Conservation (phyloP, 2,888 invertebrate species). For the Balanococcus diminutus region DNA sequence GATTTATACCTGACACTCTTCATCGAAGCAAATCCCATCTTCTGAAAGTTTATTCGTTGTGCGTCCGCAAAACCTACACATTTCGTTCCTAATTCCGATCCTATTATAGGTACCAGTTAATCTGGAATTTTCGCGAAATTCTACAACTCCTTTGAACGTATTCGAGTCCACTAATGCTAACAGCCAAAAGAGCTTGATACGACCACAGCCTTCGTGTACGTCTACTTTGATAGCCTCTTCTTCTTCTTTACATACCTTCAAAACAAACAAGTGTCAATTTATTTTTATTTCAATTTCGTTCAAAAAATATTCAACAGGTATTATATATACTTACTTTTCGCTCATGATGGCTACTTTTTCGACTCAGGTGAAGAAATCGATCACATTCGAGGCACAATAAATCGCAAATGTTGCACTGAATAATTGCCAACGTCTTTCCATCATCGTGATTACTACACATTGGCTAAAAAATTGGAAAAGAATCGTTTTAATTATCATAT, state of each 20-base stretch:
- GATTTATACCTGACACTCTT: slow-evolving; percentile 92
- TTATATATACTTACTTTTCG: slow-evolving; percentile 69
- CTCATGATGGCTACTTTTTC: slow-evolving; percentile 82
- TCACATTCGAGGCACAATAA: slow-evolving; percentile 96
- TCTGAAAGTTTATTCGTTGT: slow-evolving; percentile 83
- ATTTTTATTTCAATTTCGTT: background rate
- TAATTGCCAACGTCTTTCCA: slow-evolving; percentile 87
- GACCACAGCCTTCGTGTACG: slow-evolving; percentile 93
- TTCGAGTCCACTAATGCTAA: slow-evolving; percentile 90
- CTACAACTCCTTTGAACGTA: slow-evolving; percentile 87
- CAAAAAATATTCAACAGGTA: background rate
- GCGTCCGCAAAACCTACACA: slow-evolving; percentile 90
- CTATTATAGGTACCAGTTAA: slow-evolving; percentile 14
- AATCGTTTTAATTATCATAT: background rate
- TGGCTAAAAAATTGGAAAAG: slow-evolving; percentile 64
- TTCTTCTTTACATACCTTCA: slow-evolving; percentile 89
- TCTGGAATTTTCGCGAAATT: slow-evolving; percentile 76
- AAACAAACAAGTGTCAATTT: background rate
- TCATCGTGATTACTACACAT: slow-evolving; percentile 97
- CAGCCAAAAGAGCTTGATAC: slow-evolving; percentile 95
- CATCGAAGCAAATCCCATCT: slow-evolving; percentile 91
- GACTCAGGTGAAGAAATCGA: slow-evolving; percentile 89
- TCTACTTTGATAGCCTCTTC: slow-evolving; percentile 95
- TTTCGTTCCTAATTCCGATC: slow-evolving; percentile 58
- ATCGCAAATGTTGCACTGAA: slow-evolving; percentile 90